Conservation (phyloP, 1,140 invertebrate species). For the Linepithema humile region DNA sequence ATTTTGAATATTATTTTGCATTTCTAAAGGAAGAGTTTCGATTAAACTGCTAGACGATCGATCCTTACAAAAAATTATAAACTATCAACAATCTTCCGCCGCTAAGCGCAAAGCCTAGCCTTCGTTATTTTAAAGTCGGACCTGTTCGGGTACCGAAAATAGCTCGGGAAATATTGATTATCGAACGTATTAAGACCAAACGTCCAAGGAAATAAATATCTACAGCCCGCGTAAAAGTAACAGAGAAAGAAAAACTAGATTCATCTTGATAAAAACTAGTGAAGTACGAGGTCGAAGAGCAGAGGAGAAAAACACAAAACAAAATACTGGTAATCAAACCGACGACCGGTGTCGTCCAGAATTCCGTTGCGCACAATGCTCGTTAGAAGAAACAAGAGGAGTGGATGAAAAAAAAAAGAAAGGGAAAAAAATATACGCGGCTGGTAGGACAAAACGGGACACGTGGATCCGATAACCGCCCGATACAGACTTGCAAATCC, state of each 20-base stretch:
- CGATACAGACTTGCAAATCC: conserved; percentile 52
- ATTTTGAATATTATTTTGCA: background rate
- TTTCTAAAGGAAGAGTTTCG: background rate
- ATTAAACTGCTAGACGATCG: background rate
- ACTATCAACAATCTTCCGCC: background rate
- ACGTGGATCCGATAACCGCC: conserved; percentile 36
- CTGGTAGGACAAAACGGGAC: background rate
- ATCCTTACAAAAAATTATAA: background rate
- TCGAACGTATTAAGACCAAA: background rate
- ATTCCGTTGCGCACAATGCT: conserved; percentile 14
- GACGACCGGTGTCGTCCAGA: conserved; percentile 6
- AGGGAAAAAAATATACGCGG: background rate
- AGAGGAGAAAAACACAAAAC: background rate
- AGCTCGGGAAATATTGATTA: background rate
- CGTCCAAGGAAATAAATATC: background rate
- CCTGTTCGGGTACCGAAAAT: background rate
- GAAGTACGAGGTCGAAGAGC: conserved; percentile 30
- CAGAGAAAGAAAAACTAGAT: background rate
- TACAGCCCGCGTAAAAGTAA: background rate
- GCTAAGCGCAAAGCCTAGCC: no score
- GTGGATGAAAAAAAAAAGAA: background rate
- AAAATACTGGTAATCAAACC: conserved; percentile 32
- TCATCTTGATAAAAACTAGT: conserved; percentile 27
- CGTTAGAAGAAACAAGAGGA: conserved; percentile 45
- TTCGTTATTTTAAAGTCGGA: background rate